These are phyloP conservation scores for Acleris sparsana DNA, from an alignment of 2,888 invertebrate genomes.

Conservation along the genomic window DNA sequence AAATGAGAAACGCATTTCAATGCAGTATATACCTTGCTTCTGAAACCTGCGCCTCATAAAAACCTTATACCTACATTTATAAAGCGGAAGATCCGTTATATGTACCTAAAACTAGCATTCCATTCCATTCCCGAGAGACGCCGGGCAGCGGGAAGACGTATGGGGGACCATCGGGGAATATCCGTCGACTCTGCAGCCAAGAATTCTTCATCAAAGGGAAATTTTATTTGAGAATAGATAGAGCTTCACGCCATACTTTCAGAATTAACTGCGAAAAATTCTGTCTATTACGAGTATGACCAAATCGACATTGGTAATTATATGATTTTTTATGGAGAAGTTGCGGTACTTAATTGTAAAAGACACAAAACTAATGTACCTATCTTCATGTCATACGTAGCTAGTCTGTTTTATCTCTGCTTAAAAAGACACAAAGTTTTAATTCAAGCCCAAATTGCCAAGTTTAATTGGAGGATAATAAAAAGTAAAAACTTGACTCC, in stretches of 20 bases:
- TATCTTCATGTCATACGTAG: neutral
- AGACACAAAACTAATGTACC: neutral
- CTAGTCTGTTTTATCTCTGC: constrained; percentile 10
- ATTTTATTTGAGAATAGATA: constrained; percentile 13
- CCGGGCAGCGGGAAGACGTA: constrained; percentile 30
- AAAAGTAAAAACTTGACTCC: no score
- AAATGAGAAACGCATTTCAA: no score
- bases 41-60: no score
- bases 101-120: constrained; percentile 27
- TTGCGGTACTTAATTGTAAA: neutral
- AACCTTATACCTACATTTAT: no score
- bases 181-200: constrained; percentile 9
- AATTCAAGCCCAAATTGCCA: constrained; percentile 1
- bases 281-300: neutral
- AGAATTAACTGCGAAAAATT: constrained; percentile 10
- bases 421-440: no score
- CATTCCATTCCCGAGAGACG: constrained; percentile 3
- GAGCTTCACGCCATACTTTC: constrained; percentile 8
- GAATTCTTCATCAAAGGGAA: constrained; percentile 20
- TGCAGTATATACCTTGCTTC: no score
- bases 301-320: no score
- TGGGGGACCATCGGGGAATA: constrained; percentile 19
- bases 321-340: neutral
- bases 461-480: constrained; percentile 17
- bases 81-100: constrained; percentile 10